These are phyloP conservation scores for Germaria angustata DNA, from an alignment of 2,888 invertebrate genomes.

Conservation along the genomic window DNA sequence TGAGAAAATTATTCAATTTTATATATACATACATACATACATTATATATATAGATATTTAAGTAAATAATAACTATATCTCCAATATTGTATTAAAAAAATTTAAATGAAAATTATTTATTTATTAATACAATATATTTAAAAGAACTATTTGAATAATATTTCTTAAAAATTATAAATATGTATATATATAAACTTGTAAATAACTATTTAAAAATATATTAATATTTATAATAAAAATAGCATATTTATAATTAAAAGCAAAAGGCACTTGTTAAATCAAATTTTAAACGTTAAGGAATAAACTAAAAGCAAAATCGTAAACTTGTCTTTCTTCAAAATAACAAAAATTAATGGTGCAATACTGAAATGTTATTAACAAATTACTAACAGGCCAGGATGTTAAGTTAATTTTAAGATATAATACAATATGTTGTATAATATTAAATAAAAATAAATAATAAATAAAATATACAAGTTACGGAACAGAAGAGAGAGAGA, in stretches of 20 bases:
- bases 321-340: slow-evolving; percentile 42
- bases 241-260: neutral
- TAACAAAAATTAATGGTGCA: slow-evolving; percentile 42
- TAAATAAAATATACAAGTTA: slow-evolving; percentile 64
- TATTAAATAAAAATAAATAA: slow-evolving; percentile 18
- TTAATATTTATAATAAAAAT: neutral
- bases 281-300: slow-evolving; percentile 20
- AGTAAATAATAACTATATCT: slow-evolving; percentile 39
- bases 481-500: slow-evolving; percentile 61
- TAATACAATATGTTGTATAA: slow-evolving; percentile 34
- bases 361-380: slow-evolving; percentile 37
- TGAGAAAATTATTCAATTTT: slow-evolving; percentile 70
- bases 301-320: slow-evolving; percentile 2
- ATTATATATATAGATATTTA: neutral
- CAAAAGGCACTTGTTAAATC: slow-evolving; percentile 49
- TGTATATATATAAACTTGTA: neutral
- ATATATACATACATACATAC: too few species aligned
- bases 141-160: slow-evolving; percentile 12
- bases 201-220: slow-evolving; percentile 13
- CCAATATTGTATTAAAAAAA: slow-evolving; percentile 10
- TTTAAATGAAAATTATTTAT: slow-evolving; percentile 33
- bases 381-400: slow-evolving; percentile 16
- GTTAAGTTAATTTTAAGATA: slow-evolving; percentile 15
- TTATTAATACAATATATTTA: slow-evolving; percentile 16
- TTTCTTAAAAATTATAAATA: neutral